Evolutionary conservation across 2,888 invertebrate genomes (phyloP).

Genomic region (Orthosia incerta): DNA sequence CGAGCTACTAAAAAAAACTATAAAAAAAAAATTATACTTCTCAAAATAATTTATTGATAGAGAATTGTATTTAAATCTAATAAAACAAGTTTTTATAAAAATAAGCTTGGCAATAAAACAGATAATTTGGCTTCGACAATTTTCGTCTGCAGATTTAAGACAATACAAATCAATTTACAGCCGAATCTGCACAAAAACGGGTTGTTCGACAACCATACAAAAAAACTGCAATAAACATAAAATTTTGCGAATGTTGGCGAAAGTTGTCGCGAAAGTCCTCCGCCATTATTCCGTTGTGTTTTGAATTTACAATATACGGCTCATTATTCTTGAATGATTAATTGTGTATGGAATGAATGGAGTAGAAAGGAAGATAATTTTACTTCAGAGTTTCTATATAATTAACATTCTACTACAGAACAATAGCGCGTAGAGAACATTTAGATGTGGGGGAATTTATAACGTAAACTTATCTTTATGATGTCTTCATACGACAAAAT

Average conservation of each 20-base stretch:
- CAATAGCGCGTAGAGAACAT: conserved; percentile 26
- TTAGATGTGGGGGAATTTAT: conserved; percentile 22
- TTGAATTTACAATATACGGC: conserved; percentile 51
- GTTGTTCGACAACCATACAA: conserved; percentile 15
- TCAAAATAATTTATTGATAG: background rate
- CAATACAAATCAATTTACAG: background rate
- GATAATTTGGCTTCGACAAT: background rate
- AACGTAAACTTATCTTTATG: background rate
- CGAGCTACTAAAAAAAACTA: too few species aligned
- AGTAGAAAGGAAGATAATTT: conserved; percentile 43
- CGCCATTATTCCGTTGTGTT: conserved; percentile 43
- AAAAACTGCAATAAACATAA: conserved; percentile 38
- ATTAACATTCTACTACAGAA: conserved; percentile 36
- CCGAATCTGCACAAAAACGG: background rate
- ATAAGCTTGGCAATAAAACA: too few species aligned
- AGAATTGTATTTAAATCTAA: background rate
- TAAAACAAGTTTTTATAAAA: too few species aligned
- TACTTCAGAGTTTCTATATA: conserved; percentile 27
- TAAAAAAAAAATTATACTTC: background rate
- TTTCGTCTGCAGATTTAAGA: background rate
- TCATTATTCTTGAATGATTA: conserved; percentile 59
- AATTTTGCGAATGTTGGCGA: conserved; percentile 48
- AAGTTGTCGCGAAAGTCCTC: conserved; percentile 56
- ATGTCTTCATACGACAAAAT: background rate
- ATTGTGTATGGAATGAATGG: conserved; percentile 52